A percentile compares a stretch with the other conserved stretches of the same genome.
phyloP scores from a whole-genome alignment of 2,113 vertebrate genomes.

The Scopus umbretta region DNA sequence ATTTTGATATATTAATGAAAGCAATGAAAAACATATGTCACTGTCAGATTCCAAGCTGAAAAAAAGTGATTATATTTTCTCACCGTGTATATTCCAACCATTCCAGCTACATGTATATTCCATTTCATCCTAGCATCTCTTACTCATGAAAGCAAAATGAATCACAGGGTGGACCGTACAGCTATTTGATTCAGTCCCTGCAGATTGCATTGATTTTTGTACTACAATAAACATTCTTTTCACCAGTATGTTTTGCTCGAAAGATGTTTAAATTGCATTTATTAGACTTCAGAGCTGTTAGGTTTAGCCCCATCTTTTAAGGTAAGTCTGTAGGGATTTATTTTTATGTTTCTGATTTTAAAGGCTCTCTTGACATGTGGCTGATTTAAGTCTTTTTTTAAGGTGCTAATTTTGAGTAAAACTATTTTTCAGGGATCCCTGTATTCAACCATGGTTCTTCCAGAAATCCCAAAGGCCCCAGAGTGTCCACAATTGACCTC shows the following conservation, averaged over 20 bases:
- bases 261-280: constrained; percentile 34
- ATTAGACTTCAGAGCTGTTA: constrained; percentile 8
- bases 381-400: neutral
- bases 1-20: constrained; percentile 21
- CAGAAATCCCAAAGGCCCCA: neutral
- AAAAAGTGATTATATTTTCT: neutral
- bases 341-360: constrained; percentile 23
- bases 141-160: constrained; percentile 32
- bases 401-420: neutral
- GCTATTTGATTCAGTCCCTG: constrained; percentile 14
- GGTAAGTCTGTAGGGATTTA: neutral
- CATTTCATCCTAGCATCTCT: constrained; percentile 29
- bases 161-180: neutral
- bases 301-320: constrained; percentile 4
- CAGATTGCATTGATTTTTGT: constrained; percentile 39
- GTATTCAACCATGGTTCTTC: neutral
- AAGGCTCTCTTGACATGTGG: neutral
- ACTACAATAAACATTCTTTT: constrained; percentile 34
- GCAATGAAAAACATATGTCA: neutral
- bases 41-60: neutral
- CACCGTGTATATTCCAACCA: neutral
- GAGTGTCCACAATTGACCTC: neutral
- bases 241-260: constrained; percentile 17
- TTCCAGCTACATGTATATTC: constrained; percentile 13
- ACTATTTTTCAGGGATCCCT: neutral